Evolutionary conservation across 2,888 invertebrate species (phyloP), one percentile per base, ranked within the genome.

Genomic region (Sphaerophoria rueppellii): DNA sequence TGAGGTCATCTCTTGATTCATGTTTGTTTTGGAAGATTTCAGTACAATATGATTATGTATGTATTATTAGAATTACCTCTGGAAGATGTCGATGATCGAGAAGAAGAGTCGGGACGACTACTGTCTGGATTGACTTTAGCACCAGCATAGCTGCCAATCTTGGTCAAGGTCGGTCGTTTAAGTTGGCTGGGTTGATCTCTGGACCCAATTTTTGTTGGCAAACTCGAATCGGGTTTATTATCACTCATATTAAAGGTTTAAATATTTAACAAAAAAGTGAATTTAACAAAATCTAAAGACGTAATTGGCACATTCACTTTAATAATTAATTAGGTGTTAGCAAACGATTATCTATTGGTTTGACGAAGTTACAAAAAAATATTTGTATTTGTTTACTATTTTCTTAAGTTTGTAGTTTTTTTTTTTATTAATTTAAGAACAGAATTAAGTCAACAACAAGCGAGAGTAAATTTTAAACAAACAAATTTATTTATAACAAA

Each of bases 31-130:
- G 6, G 4, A 37, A 2, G 40, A 6, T 11, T 43, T 9, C 4
- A 11, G 9, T 7, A 11, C 12, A 9, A 11, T 43, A 9, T 43
- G 12, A 6, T 9, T 9, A 11, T 43, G 4, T 43, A 40, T 7
- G 40, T 43, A 43, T 40, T 40, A 1, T 40, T 40, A 43, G 12
- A 37, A 12, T 57, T 77, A 82, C 82, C 82, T 82, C 70, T 82
- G 24, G 82, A 78, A 16, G 82, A 82, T 48, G 73, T 78, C 6
- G 82, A 82, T 50, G 82, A 82, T 73, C 78, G 78, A 70, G 77
- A 58, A 11, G 73, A 63, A 43, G 78, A 70, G n/a, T 82, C 82
- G 7, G 73, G 73, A 32, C 73, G 77, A 14, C 16, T 69, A 14
- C 32, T 69, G 12, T 67, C 81, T 34, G 65, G 67, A 54, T 34